Evolutionary conservation across 2,113 vertebrate genomes (phyloP), one percentile per base, ranked within the genome.

Genomic region (Urocynchramus pylzowi): DNA sequence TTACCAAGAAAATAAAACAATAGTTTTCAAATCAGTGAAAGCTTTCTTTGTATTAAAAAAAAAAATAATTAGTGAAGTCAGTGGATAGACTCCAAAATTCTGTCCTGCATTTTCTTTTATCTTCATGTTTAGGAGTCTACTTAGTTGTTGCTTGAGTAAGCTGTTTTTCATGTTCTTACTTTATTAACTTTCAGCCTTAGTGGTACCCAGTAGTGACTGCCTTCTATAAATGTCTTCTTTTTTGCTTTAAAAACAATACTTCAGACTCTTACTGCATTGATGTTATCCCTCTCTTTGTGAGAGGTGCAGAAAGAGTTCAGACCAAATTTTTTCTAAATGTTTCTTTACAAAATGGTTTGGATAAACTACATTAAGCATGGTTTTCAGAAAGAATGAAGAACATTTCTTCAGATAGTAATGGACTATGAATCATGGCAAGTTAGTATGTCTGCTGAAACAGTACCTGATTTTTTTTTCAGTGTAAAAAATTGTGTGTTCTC

Each of bases 11-110:
- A 90, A 77, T 57, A 67, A 80, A 92, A 93, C 71, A 93, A 61
- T 96, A 56, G 70, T 74, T 96, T 86, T 92, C 21, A 23, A 92
- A 77, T 61, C 83, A 87, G 42, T 95, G 92, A 94, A 96, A 86
- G 79, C 83, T 92, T 83, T 90, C 84, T 91, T 96, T 96, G 88
- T 85, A 52, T 86, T 84, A 50, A 85, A 87, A 47, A 49, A 79
- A 24, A 13, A 53, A 75, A 63, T 16, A 65, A 75, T 21, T 23
- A 57, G 52, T 91, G 63, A 87, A 91, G 61, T 92, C 79, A 69
- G 49, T 90, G 70, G 49, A 57, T 94, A 42, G 69, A 64, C 56
- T 93, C 41, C 67, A 22, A 42, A 60, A 57, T 93, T 85, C 28
- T 86, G 27, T 53, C 22, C 30, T 79, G 9, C 9, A 1, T 69